phyloP scores from a whole-genome alignment of 2,113 vertebrate species.

The Ptychochromis oligacanthus region DNA sequence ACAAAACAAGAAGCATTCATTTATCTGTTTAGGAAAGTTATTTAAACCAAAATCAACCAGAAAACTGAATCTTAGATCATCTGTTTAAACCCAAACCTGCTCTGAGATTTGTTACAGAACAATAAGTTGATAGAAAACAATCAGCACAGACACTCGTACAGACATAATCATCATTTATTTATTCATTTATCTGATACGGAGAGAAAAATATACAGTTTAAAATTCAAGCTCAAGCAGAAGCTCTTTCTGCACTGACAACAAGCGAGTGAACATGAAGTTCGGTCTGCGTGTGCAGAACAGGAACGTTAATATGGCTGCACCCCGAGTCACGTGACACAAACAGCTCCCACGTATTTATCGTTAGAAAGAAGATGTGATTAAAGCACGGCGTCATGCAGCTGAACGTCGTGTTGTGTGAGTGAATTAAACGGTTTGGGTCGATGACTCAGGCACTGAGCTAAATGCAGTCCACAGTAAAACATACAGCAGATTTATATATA shows the following conservation, averaged over 20 bases:
- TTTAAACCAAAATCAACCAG: no score
- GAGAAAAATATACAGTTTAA: slow-evolving; percentile 75
- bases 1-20: no score
- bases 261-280: slow-evolving; percentile 49
- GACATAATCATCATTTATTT: slow-evolving; percentile 28
- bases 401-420: background rate
- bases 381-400: background rate
- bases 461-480: slow-evolving; percentile 58
- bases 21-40: no score
- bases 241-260: slow-evolving; percentile 53
- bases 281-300: slow-evolving; percentile 46
- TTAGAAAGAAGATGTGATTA: no score
- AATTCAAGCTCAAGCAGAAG: slow-evolving; percentile 70
- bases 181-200: slow-evolving; percentile 69
- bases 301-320: slow-evolving; percentile 42
- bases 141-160: background rate
- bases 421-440: slow-evolving; percentile 15
- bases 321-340: slow-evolving; percentile 57
- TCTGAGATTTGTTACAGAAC: background rate
- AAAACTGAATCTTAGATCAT: background rate
- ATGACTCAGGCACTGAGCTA: slow-evolving; percentile 51
- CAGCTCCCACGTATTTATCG: background rate
- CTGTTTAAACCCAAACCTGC: background rate
- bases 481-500: slow-evolving; percentile 12
- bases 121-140: background rate